Percentiles rank a stretch among this genome's conserved stretches.
Conservation (phyloP, 2,797 vertebrate genomes). For the Sebastes vulpes region DNA sequence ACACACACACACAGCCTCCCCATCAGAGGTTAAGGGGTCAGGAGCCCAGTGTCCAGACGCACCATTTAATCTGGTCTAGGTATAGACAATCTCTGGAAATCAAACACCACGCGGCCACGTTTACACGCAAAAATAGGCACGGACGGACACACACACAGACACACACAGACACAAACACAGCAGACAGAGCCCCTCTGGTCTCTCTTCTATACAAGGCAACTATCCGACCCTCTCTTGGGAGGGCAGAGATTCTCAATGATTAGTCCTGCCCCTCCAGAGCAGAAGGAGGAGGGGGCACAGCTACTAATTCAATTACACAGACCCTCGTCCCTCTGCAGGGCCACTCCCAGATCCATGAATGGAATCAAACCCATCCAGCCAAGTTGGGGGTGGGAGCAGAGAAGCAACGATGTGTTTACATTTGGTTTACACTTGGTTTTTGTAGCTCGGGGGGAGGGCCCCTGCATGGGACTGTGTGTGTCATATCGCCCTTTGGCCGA, state of each 20-base stretch:
- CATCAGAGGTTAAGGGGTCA: slow-evolving; percentile 62
- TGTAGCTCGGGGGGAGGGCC: neutral
- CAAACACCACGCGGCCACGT: slow-evolving; percentile 59
- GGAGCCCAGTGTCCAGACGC: slow-evolving; percentile 55
- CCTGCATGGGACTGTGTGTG: neutral
- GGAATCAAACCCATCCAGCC: slow-evolving; percentile 47
- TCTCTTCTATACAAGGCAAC: slow-evolving; percentile 81
- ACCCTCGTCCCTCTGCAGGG: slow-evolving; percentile 10
- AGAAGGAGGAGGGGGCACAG: neutral
- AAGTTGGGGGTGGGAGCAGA: slow-evolving; percentile 4
- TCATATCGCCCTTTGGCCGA: neutral
- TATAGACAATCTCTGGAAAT: slow-evolving; percentile 69
- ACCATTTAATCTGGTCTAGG: slow-evolving; percentile 64
- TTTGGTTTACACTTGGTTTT: slow-evolving; percentile 36
- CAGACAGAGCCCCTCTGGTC: slow-evolving; percentile 16
- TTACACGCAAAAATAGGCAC: slow-evolving; percentile 49
- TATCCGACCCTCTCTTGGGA: slow-evolving; percentile 65
- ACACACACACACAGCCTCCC: slow-evolving; percentile 5
- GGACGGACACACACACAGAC: slow-evolving; percentile 23
- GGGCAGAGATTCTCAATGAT: slow-evolving; percentile 69
- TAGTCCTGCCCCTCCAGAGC: slow-evolving; percentile 54
- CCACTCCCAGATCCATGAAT: slow-evolving; percentile 62
- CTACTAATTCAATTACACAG: slow-evolving; percentile 72
- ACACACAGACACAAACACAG: slow-evolving; percentile 4
- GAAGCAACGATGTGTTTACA: slow-evolving; percentile 58